Base-by-base conservation (phyloP, 2,797 vertebrate species). In the Megalops cyprinoides region DNA sequence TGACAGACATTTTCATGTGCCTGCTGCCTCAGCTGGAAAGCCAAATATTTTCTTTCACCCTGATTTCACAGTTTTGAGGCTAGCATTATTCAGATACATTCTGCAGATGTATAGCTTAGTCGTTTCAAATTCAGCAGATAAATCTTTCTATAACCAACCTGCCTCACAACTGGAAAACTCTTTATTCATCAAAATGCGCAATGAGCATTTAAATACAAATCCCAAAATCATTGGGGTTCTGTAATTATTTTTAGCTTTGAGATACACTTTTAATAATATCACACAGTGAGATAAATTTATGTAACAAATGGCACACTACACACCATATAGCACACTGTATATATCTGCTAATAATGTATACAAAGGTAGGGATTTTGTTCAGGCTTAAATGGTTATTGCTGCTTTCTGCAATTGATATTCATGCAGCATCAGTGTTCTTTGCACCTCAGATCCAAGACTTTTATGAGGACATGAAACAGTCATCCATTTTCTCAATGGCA, bases 401-500 rank as follows among this genome's bases (percentile, higher is more conserved):
- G 31, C 2, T 23, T 51, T 34, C 71, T 37, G 39, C 42, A 44
- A 51, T 80, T 74, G 53, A 37, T 74, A 80, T 74, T 74, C 79
- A 58, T 42, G 2, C 56, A 8, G 71, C 73, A 28, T 77, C 37
- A 25, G 37, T 49, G 71, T 7, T 34, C 48, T n/a, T 4, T 5
- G 5, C 69, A 37, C 56, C n/a, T 80, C 39, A 46, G 79, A 80
- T 80, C 7, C 23, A 25, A 80, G 34, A 31, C 12, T 25, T 74
- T 80, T 48, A 80, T 58, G 69, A 55, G 42, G 42, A 75, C 79
- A 75, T 80, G 44, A 80, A 62, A 14, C 42, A 49, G 42, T 14
- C 42, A 46, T 62, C 39, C 25, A 10, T 46, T 62, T 42, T 48
- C 58, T 65, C 25, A 60, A 62, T 62, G 39, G 42, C 42, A 34